phyloP scores from a whole-genome alignment of 2,113 vertebrate species.

The Phainopepla nitens region DNA sequence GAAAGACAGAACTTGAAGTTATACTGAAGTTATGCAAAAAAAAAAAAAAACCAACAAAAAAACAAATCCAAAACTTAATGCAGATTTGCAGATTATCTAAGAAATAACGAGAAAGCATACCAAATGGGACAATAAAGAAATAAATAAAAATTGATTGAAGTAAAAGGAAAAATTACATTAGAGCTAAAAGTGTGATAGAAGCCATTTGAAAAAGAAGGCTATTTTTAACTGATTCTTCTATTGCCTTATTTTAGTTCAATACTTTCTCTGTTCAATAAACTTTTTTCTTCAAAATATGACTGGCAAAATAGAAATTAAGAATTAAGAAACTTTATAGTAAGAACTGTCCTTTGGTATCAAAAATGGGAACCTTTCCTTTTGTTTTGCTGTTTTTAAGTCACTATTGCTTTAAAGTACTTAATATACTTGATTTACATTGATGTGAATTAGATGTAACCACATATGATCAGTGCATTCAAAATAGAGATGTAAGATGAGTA shows the following conservation, averaged over 20 bases:
- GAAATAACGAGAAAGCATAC: not conserved
- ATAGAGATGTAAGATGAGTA: not conserved
- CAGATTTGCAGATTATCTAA: not conserved
- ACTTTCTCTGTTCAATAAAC: not conserved
- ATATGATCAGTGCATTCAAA: not conserved
- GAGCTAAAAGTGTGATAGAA: not conserved
- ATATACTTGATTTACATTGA: not conserved
- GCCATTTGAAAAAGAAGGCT: not conserved
- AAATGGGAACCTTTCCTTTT: not conserved
- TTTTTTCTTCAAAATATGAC: not conserved
- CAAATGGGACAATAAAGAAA: not conserved
- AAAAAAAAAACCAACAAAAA: not conserved
- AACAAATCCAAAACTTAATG: not conserved
- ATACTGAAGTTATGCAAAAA: not conserved
- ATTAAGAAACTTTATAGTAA: not conserved
- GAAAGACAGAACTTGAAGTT: not conserved
- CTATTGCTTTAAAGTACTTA: not conserved
- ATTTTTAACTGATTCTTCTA: not conserved
- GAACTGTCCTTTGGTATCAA: not conserved
- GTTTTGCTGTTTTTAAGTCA: not conserved
- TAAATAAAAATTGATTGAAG: not conserved
- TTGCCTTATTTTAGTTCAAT: not conserved
- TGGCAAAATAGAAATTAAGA: not conserved
- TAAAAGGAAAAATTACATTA: not conserved
- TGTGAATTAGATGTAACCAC: not conserved